These are phyloP conservation scores for Pachyseris speciosa DNA, from an alignment of 64 coral and sea anemone species.

Conservation along the genomic window DNA sequence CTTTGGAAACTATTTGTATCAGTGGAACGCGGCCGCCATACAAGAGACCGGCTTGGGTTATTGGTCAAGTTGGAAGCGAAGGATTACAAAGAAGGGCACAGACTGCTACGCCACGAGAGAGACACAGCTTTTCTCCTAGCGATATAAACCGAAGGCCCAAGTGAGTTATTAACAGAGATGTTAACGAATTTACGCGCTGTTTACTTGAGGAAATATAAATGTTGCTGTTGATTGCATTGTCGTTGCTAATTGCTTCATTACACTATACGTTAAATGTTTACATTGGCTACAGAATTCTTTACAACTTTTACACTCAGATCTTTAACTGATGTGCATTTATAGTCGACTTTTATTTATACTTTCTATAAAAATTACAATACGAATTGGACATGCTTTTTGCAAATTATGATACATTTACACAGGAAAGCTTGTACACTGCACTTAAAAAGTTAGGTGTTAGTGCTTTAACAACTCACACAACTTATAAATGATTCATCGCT, in stretches of 20 bases:
- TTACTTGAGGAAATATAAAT: neutral
- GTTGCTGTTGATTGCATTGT: too few species aligned
- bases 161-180: neutral
- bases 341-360: too few species aligned
- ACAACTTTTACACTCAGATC: too few species aligned
- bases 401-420: too few species aligned
- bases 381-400: neutral
- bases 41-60: conserved; percentile 66
- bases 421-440: too few species aligned
- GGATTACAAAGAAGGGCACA: conserved; percentile 8
- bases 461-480: too few species aligned
- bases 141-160: conserved; percentile 17
- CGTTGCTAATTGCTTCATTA: too few species aligned
- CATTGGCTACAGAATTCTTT: too few species aligned
- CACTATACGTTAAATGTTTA: too few species aligned
- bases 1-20: conserved; percentile 56
- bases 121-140: neutral
- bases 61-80: conserved; percentile 49
- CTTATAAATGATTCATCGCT: too few species aligned
- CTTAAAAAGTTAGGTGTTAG: too few species aligned
- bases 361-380: neutral
- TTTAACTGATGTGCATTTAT: too few species aligned
- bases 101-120: conserved; percentile 13
- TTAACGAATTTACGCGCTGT: neutral
- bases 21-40: conserved; percentile 58